Conservation (phyloP, 2,797 vertebrate species). For the Molossus alvarezi region DNA sequence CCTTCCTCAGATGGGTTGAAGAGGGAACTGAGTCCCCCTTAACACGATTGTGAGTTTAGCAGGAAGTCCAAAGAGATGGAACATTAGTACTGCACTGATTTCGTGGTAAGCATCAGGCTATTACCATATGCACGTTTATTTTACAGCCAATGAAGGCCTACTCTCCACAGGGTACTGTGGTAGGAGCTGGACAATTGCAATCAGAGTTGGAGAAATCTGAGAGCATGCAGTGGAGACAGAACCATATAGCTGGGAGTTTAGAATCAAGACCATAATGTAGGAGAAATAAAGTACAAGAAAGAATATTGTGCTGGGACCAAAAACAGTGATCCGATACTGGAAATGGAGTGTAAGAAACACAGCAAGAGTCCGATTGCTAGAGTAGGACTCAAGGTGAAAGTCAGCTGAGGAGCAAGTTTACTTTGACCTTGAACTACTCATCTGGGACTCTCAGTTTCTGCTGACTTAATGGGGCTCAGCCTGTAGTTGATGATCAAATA, state of each 20-base stretch:
- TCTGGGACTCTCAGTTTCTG: not conserved
- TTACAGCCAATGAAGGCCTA: not conserved
- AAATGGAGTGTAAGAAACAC: not conserved
- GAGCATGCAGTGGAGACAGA: not conserved
- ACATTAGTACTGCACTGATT: not conserved
- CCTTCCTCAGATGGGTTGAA: not conserved
- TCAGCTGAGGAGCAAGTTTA: not conserved
- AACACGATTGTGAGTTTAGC: not conserved
- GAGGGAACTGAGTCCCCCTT: not conserved
- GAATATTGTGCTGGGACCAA: not conserved
- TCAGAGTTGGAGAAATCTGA: not conserved
- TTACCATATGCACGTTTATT: not conserved
- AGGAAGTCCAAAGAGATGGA: not conserved
- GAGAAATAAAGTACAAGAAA: not conserved
- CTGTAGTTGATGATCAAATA: not conserved
- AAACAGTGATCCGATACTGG: not conserved
- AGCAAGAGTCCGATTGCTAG: not conserved
- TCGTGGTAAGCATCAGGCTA: not conserved
- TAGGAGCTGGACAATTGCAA: not conserved
- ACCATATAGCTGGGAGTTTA: not conserved
- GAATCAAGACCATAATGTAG: not conserved
- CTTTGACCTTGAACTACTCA: not conserved
- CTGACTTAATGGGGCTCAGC: not conserved
- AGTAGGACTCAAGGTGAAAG: not conserved
- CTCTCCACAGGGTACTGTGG: not conserved